Evolutionary conservation across 2,113 vertebrate genomes (phyloP).

Genomic region (Pangasianodon hypophthalmus): DNA sequence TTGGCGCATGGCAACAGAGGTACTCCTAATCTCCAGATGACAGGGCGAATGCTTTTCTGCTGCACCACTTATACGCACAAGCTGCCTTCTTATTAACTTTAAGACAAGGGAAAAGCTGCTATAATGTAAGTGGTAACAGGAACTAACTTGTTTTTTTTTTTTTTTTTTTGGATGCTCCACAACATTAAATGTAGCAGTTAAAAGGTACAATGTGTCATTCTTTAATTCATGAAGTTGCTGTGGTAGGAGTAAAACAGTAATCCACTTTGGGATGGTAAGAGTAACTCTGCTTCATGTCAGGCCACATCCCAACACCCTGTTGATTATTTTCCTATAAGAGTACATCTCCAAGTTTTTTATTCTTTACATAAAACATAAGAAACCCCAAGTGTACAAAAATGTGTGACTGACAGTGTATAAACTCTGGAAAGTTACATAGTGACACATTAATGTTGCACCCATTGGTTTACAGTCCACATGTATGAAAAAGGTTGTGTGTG

Average conservation of each 20-base stretch:
- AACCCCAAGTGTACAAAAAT: too few species aligned
- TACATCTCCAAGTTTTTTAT: neutral
- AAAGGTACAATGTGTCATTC: too few species aligned
- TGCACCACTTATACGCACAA: too few species aligned
- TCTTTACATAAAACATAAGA: neutral
- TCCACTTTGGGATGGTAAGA: neutral
- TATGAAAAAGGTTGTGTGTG: neutral
- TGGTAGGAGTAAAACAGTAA: neutral
- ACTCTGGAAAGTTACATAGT: neutral
- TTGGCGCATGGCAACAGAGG: too few species aligned
- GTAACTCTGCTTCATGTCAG: neutral
- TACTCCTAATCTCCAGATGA: too few species aligned
- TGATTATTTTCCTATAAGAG: neutral
- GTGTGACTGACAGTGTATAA: neutral
- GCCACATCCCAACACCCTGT: neutral
- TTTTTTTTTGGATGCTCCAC: too few species aligned
- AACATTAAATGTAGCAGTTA: too few species aligned
- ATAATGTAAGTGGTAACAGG: too few species aligned
- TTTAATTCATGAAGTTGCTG: neutral
- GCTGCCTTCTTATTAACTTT: too few species aligned
- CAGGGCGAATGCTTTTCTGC: too few species aligned
- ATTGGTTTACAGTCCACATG: neutral
- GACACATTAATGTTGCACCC: neutral
- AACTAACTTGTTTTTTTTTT: too few species aligned
- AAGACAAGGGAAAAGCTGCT: too few species aligned